These are phyloP conservation scores for Nowickia ferox DNA, from an alignment of 2,888 invertebrate species.

Conservation along the genomic window DNA sequence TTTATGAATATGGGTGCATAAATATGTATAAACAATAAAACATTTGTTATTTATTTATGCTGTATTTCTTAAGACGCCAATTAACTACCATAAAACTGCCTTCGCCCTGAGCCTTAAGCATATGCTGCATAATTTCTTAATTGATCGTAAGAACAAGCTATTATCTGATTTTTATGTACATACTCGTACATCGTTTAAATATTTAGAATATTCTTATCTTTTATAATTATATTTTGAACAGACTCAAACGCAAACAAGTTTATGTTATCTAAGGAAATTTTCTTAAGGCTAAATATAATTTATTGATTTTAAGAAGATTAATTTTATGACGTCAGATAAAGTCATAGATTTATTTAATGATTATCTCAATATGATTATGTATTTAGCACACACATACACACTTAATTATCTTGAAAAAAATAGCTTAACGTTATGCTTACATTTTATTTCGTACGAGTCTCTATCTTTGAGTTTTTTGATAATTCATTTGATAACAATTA, in stretches of 20 bases:
- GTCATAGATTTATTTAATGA: conserved; percentile 49
- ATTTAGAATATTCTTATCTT: conserved; percentile 25
- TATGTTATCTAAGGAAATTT: conserved; percentile 6
- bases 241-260: neutral
- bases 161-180: neutral
- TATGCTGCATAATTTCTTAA: neutral
- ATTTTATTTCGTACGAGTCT: neutral
- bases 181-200: neutral
- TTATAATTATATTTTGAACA: conserved; percentile 19
- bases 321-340: conserved; percentile 23
- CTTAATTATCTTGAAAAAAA: neutral
- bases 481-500: conserved; percentile 40
- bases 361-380: conserved; percentile 12
- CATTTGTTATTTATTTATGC: neutral
- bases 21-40: neutral
- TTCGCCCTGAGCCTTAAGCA: neutral
- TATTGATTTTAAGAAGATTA: conserved; percentile 46
- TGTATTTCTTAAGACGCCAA: neutral
- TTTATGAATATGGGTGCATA: neutral
- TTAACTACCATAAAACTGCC: neutral
- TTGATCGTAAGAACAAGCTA: conserved; percentile 25
- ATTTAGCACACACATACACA: neutral
- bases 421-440: neutral
- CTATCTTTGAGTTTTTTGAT: neutral
- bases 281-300: conserved; percentile 55